phyloP scores from a whole-genome alignment of 2,113 vertebrate genomes.

The Nesogale talazaci region DNA sequence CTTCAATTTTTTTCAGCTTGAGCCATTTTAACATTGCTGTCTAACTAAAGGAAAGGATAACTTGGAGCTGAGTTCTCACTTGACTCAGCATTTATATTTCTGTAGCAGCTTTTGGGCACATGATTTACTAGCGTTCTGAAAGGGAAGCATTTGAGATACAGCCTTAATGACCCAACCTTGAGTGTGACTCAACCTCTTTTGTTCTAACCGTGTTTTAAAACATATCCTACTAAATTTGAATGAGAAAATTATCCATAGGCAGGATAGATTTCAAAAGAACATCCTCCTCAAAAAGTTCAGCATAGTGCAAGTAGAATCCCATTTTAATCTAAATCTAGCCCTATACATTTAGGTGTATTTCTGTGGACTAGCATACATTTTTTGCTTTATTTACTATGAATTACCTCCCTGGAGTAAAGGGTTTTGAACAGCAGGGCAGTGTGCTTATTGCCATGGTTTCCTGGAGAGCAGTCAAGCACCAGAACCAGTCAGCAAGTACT shows the following conservation, averaged over 20 bases:
- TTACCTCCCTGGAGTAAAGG: neutral
- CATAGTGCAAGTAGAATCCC: constrained; percentile 50
- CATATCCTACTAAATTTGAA: constrained; percentile 48
- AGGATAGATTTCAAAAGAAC: constrained; percentile 53
- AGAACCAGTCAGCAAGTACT: neutral
- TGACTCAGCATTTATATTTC: constrained; percentile 37
- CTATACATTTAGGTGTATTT: neutral
- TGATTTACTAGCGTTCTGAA: neutral
- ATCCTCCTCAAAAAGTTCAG: constrained; percentile 6
- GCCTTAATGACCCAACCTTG: neutral
- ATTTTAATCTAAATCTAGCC: constrained; percentile 36
- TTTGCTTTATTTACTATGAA: neutral
- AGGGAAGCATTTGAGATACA: constrained; percentile 13
- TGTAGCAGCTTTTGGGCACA: constrained; percentile 44
- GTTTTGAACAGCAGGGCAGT: constrained; percentile 29
- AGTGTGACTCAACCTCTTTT: too few species aligned
- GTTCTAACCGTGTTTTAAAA: constrained; percentile 43
- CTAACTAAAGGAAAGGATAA: constrained; percentile 57
- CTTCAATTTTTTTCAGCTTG: constrained; percentile 67
- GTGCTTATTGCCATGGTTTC: neutral
- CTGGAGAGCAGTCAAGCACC: neutral
- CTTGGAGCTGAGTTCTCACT: constrained; percentile 33
- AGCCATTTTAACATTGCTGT: constrained; percentile 53
- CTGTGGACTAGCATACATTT: neutral
- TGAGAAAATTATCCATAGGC: constrained; percentile 53